These are phyloP conservation scores for Dipodomys merriami DNA, from an alignment of 2,113 vertebrate species.

Conservation along the genomic window DNA sequence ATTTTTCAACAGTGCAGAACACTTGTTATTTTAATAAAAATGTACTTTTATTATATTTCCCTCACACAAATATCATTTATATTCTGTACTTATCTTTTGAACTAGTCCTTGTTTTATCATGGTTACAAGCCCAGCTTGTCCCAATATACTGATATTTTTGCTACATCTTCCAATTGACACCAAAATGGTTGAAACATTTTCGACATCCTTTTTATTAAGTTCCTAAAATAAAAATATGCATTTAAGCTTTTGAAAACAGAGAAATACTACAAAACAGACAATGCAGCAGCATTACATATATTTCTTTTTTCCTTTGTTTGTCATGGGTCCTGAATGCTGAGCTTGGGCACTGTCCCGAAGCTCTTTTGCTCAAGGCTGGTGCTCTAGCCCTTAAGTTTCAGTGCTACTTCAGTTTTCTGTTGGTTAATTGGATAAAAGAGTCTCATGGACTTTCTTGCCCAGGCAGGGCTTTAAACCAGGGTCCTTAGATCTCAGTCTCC, in stretches of 20 bases:
- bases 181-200: constrained; percentile 86
- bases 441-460: too few relatives aligned
- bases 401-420: too few relatives aligned
- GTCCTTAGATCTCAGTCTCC: too few relatives aligned
- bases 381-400: too few relatives aligned
- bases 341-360: too few relatives aligned
- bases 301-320: not conserved
- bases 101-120: constrained; percentile 91
- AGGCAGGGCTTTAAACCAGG: too few relatives aligned
- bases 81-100: constrained; percentile 93
- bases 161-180: constrained; percentile 89
- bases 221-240: constrained; percentile 86
- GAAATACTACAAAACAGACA: not conserved
- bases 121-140: constrained; percentile 86
- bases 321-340: too few relatives aligned
- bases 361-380: too few relatives aligned
- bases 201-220: constrained; percentile 87
- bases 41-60: not conserved
- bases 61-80: not conserved
- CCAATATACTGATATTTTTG: constrained; percentile 87
- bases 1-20: constrained; percentile 1
- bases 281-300: not conserved
- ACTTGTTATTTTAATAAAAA: constrained; percentile 2
- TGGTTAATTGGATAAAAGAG: too few relatives aligned
- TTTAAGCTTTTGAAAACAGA: constrained; percentile 45